Base-by-base conservation (phyloP, 2,797 vertebrate species). In the Sylvilagus floridanus region DNA sequence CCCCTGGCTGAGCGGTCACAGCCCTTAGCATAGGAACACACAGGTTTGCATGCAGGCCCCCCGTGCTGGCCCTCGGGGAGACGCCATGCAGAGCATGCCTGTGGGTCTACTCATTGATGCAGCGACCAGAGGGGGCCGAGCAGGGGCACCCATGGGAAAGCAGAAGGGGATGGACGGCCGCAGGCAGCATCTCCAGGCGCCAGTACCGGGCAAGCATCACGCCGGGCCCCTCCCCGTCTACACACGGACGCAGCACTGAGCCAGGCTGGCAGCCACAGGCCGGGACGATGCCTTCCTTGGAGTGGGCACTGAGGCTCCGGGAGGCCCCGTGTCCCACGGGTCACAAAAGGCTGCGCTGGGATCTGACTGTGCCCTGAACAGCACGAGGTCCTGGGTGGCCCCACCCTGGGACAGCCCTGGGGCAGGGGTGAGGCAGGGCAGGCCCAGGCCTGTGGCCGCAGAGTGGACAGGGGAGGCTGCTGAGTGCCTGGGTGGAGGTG, bases 101-200 rank as follows among this genome's bases (percentile, higher is more conserved):
- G 42, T 0, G 42, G 42, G 42, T 47, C 42, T 47, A 47, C 42
- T 47, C 42, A 47, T 47, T 47, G 42, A 47, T 9, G 42, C 42
- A 47, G 42, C 42, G 47, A 30, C 47, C 2, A 19, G 73, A 81
- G n/a, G 60, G 30, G 7, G 9, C 57, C 78, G 72, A 35, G 19
- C 2, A 17, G 30, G 47, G 21, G 71, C 7, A 4, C n/a, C 42
- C 85, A 4, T 1, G 0, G 32, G 5, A 28, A 52, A 28, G 50
- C 30, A 0, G 13, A 54, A n/a, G 42, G 42, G 42, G 8, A 35
- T 47, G 42, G 42, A 26, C 0, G 63, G 65, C n/a, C 3, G 62
- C 11, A 0, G 0, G 2, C 4, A 2, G n/a, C 0, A 7, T 30
- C 60, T 50, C 72, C 10, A 1, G 0, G 1, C 0, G 26, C 32